These are phyloP conservation scores for Turdus rufiventris DNA, from an alignment of 2,113 vertebrate genomes.

Conservation along the genomic window DNA sequence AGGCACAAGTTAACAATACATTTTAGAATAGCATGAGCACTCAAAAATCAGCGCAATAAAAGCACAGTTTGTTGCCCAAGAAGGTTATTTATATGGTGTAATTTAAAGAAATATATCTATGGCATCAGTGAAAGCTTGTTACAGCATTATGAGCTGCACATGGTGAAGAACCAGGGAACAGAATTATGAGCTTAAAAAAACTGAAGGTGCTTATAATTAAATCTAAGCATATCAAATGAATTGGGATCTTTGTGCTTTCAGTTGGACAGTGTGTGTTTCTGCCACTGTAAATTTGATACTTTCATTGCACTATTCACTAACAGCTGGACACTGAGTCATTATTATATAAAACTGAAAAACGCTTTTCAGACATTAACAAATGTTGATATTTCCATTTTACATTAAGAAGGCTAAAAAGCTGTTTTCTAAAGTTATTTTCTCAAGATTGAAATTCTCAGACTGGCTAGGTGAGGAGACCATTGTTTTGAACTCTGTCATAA, in stretches of 20 bases:
- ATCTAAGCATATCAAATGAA: background rate
- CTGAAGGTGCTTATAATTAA: background rate
- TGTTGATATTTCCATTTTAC: background rate
- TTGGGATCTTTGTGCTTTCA: background rate
- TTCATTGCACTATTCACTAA: background rate
- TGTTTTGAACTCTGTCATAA: background rate
- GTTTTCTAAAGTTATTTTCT: background rate
- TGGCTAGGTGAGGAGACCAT: background rate
- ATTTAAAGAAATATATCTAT: background rate
- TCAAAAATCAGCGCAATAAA: conserved; percentile 2
- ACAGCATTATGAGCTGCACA: background rate
- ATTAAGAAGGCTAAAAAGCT: background rate
- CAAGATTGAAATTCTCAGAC: background rate
- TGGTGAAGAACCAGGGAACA: background rate
- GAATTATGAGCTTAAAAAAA: background rate
- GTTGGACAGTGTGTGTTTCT: background rate
- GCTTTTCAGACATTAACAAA: too few relatives aligned
- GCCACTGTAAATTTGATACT: background rate
- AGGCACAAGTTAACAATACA: background rate
- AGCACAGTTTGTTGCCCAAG: background rate
- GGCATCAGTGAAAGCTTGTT: background rate
- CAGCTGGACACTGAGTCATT: background rate
- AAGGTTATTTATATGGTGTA: background rate
- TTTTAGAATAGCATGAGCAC: background rate
- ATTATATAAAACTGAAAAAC: too few relatives aligned